Base-by-base conservation (phyloP, 2,113 vertebrate species). In the Ochotona curzoniae region DNA sequence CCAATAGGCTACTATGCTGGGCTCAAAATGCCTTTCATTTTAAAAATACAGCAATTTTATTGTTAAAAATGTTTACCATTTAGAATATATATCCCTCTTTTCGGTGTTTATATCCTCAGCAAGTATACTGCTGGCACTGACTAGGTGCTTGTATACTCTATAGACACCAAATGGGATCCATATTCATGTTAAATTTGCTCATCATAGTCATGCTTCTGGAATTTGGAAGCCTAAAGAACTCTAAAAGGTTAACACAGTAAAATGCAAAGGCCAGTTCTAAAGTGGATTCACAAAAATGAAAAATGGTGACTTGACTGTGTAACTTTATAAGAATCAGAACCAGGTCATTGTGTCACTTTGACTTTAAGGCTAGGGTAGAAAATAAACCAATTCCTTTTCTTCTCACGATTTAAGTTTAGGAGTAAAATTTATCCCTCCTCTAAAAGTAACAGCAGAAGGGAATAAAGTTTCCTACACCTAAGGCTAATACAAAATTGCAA, bases 381-480 rank as follows among this genome's bases (percentile, higher is more conserved):
- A 44, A 83, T 82, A 70, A 91, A 92, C 20, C 60, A 51, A 89
- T 38, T 90, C n/a, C 17, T 82, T 93, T 85, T 87, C 49, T 84
- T 93, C 30, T 91, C 17, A 81, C 76, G 30, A 49, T 94, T 87
- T 26, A 88, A 63, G 35, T 88, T 89, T 96, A 90, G 8, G 86
- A 64, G 47, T 90, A 93, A 92, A 92, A 92, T 93, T 51, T 89
- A 90, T 89, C 9, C 49, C 35, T 87, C 87, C 23, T 83, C 93
- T 61, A 89, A 93, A 90, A 60, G 86, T 76, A 74, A 94, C 75
- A 84, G 35, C 61, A 89, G 94, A 95, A 88, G 13, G 51, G 10
- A 96, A 90, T 95, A 78, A 91, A 83, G 25, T 30, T 95, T 95
- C 90, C 49, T 87, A 61, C 7, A 93, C 60, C 78, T 92, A 80